Evolutionary conservation across 1,140 invertebrate species (phyloP).

Genomic region (Drosophila paulistorum): DNA sequence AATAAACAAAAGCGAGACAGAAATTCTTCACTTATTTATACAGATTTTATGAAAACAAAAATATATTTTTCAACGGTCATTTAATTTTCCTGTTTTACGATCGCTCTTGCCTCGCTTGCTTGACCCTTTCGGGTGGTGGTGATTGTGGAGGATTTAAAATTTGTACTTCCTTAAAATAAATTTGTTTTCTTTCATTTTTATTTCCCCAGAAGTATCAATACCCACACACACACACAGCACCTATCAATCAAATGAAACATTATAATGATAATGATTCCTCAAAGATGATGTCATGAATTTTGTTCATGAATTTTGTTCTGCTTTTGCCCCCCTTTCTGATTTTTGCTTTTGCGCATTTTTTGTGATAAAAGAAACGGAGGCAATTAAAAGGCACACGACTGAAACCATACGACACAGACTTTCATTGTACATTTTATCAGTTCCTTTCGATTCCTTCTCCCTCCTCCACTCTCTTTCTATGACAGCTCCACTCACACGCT

Average conservation of each 20-base stretch:
- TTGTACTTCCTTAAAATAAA: conserved; percentile 45
- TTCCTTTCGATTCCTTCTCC: neutral
- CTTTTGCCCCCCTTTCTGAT: conserved; percentile 14
- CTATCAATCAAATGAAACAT: conserved; percentile 42
- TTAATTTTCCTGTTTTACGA: conserved; percentile 17
- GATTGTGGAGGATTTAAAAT: neutral
- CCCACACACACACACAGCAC: neutral
- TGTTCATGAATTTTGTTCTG: neutral
- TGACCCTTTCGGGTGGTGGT: neutral
- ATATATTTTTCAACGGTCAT: neutral
- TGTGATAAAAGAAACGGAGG: conserved; percentile 8
- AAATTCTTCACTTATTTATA: conserved; percentile 7
- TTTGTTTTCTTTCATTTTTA: conserved; percentile 13
- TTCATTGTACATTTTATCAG: conserved; percentile 10
- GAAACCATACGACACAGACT: conserved; percentile 1
- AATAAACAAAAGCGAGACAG: neutral
- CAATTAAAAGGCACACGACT: conserved; percentile 13
- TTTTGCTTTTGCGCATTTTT: conserved; percentile 15
- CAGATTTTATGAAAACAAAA: neutral
- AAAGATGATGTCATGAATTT: conserved; percentile 35
- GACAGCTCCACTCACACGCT: conserved; percentile 46
- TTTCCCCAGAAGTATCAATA: conserved; percentile 15
- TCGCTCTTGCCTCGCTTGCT: conserved; percentile 4
- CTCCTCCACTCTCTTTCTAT: neutral
- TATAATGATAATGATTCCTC: conserved; percentile 5